phyloP scores from a whole-genome alignment of 2,797 vertebrate genomes.

The Muraenolepis orangiensis region DNA sequence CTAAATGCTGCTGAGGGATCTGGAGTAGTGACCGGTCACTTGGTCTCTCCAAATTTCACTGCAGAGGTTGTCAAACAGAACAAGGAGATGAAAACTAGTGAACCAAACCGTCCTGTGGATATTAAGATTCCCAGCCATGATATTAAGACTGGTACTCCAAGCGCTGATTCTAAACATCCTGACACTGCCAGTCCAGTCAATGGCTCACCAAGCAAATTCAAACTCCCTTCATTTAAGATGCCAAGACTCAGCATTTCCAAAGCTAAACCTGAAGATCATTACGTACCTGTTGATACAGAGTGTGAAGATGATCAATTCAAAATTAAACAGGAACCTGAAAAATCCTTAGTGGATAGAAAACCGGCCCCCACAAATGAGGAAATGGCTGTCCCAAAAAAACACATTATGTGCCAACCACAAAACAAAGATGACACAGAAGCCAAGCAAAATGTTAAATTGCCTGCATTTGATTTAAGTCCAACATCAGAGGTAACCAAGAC shows the following conservation, averaged over 20 bases:
- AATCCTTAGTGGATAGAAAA: slow-evolving; percentile 63
- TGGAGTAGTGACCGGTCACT: not conserved
- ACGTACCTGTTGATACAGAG: slow-evolving; percentile 34
- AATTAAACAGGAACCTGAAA: slow-evolving; percentile 55
- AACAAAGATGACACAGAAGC: slow-evolving; percentile 53
- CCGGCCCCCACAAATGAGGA: slow-evolving; percentile 37
- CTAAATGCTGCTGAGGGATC: not conserved
- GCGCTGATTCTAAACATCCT: slow-evolving; percentile 13
- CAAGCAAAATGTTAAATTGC: slow-evolving; percentile 72
- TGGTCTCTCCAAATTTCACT: slow-evolving; percentile 31
- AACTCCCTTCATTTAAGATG: slow-evolving; percentile 14
- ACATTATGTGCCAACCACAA: slow-evolving; percentile 10
- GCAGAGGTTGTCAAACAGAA: slow-evolving; percentile 14
- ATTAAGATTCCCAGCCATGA: slow-evolving; percentile 32
- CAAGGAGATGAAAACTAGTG: slow-evolving; percentile 3
- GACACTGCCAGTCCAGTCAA: slow-evolving; percentile 31
- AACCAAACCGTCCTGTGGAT: slow-evolving; percentile 2
- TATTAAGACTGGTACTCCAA: slow-evolving; percentile 33
- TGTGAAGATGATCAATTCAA: slow-evolving; percentile 31
- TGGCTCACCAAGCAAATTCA: slow-evolving; percentile 54
- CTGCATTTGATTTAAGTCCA: slow-evolving; percentile 73
- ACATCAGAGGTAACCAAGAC: slow-evolving; percentile 53
- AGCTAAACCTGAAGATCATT: slow-evolving; percentile 52
- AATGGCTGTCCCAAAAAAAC: slow-evolving; percentile 19
- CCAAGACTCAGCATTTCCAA: slow-evolving; percentile 30